Base-by-base conservation (phyloP, 2,888 invertebrate species). In the Plagodis pulveraria region DNA sequence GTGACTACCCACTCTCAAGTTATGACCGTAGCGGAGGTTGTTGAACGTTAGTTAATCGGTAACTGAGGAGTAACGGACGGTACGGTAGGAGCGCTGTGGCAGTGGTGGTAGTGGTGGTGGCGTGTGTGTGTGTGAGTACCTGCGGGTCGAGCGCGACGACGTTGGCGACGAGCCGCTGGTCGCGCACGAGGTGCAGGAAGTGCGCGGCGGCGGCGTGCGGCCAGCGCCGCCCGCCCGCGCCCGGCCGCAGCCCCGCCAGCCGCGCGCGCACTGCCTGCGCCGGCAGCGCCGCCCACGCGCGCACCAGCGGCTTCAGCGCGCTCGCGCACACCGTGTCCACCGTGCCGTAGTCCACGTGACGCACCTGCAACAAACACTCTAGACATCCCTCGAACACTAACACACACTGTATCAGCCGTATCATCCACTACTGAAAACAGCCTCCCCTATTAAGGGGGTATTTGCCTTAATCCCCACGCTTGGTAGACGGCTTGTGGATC, bases 271-370 rank as follows among this genome's bases (percentile, higher is more conserved):
- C 65, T 0, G 93, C 94, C 85, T 93, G 94, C 76, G 87, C 89
- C 42, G 93, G 90, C 71, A 94, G 81, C 61, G 64, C 36, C 5
- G 76, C 79, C 81, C 93, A 94, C 71, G 70, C 38, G n/a, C 81
- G 81, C 68, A 70, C 85, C 71, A 94, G 84, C 59, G 88, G 78
- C 66, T 74, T 74, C 76, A 91, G 85, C 65, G 6, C 35, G 6
- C n/a, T 0, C 66, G 43, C 72, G 2, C 34, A 0, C 69, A 84
- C 86, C 56, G 74, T 72, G 61, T 86, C 85, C 76, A 94, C 90
- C 46, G 94, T 94, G 74, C 94, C 94, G 83, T 93, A 94, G 87
- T 94, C 94, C 67, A 94, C 83, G 82, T 93, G 94, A 42, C 93
- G 92, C 71, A 94, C 92, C 93, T 94, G 76, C 62, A 6, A 67